These are phyloP conservation scores for Gymnothorax javanicus DNA, from an alignment of 2,797 vertebrate genomes.

Conservation along the genomic window DNA sequence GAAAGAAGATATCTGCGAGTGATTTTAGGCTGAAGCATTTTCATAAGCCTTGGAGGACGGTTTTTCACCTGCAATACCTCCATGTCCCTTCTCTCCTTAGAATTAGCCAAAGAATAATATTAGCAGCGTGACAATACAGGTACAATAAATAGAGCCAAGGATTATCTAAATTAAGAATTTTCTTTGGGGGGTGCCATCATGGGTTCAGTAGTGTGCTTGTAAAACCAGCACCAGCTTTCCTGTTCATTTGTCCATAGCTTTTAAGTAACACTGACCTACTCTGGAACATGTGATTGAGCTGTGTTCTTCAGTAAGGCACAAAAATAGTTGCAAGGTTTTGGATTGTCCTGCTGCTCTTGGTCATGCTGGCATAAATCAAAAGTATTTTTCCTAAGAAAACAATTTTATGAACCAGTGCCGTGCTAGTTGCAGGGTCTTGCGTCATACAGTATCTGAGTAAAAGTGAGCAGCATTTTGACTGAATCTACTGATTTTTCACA, in stretches of 20 bases:
- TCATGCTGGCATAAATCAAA: neutral
- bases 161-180: constrained; percentile 22
- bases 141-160: neutral
- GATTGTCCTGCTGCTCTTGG: neutral
- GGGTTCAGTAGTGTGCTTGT: neutral
- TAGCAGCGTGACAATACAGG: constrained; percentile 1
- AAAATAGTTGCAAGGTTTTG: neutral
- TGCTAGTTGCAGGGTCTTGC: neutral
- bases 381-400: neutral
- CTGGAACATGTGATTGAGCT: neutral
- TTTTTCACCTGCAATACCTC: constrained; percentile 18
- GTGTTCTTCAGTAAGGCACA: neutral
- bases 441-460: neutral
- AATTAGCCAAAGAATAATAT: constrained; percentile 33
- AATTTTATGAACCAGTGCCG: neutral
- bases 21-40: too few relatives aligned
- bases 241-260: neutral
- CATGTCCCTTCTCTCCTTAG: neutral
- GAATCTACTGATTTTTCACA: neutral
- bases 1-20: too few relatives aligned
- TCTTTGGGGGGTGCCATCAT: neutral
- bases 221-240: neutral
- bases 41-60: neutral
- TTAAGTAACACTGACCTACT: neutral
- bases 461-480: neutral